Base-by-base conservation (phyloP, 2,797 vertebrate genomes). In the Taenioides sp. region DNA sequence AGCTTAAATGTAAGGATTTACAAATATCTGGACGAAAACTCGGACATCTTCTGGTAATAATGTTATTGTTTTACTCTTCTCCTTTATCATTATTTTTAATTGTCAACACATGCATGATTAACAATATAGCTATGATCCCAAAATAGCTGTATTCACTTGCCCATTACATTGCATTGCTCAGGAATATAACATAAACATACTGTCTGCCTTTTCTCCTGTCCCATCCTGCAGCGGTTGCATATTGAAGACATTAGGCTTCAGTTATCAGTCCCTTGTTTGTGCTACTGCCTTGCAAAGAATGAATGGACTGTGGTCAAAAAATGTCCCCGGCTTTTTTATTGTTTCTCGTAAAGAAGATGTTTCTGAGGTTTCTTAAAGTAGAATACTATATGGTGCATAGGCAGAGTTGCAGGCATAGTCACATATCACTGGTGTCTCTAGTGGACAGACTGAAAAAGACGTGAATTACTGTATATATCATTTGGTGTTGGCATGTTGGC, bases 1-100 rank as follows among this genome's bases (percentile, higher is more conserved):
- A 76, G 79, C 86, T 88, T 88, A 85, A 88, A 88, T 92, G 88
- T 93, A 82, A 90, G 86, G 91, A 89, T 88, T 90, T 90, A 79
- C 74, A 65, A 83, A 84, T 86, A 84, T 83, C 87, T 76, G 76
- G 75, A 76, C 77, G 85, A 85, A 73, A 74, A 69, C 80, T 83
- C 77, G 85, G 87, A 84, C 70, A 37, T 83, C 88, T 81, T 86
- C 88, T n/a, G 91, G 89, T 93, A 90, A 91, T 70, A 25, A 76
- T 75, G 18, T 49, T 77, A 71, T 55, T 31, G 81, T 73, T 81
- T 6, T 54, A 7, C 67, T 2, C 60, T 67, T 74, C 4, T 37
- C 72, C 47, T 77, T 68, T 23, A 63, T 4, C 54, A 5, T 67
- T 18, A 63, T 57, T 23, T 49, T 40, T 6, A 47, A 40, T 68